Base-by-base conservation (phyloP, 2,888 invertebrate genomes). In the Euplexia lucipara region DNA sequence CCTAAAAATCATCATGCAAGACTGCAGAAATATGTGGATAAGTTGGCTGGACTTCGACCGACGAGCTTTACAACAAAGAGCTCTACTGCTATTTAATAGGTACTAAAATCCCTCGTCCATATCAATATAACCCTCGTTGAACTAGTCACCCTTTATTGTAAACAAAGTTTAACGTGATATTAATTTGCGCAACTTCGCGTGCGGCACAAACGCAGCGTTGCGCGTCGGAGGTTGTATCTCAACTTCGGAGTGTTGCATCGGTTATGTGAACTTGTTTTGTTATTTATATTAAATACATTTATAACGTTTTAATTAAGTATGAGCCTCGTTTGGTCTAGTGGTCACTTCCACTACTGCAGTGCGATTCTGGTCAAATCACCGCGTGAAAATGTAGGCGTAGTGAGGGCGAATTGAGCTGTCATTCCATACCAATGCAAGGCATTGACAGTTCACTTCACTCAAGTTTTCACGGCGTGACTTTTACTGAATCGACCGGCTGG, bases 91-190 rank as follows among this genome's bases (percentile, higher is more conserved):
- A 35, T 34, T 18, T n/a, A 30, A 71, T 30, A 48, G 16, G 10
- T 32, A 6, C 39, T 71, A 18, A 41, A 72, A 49, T 44, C 32
- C 34, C 26, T 74, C 44, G 39, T 66, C 18, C 39, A 66, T 73
- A 68, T 67, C 73, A 49, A 65, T 74, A 30, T n/a, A 74, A 66
- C 12, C n/a, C 75, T 74, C 69, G 75, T 67, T 54, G 53, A 53
- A 74, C 69, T 26, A 68, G 75, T 75, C 75, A 18, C 26, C 42
- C 32, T 56, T 57, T 54, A 59, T 37, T 12, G 22, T 16, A 9
- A 39, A 53, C 75, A 58, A 74, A 64, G 63, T 78, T 78, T 52
- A 57, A 54, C 52, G 54, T 62, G n/a, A 47, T 78, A 74, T 73
- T 78, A 63, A 78, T 78, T 78, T 26, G 20, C 30, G 48, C 18